Evolutionary conservation across 2,113 vertebrate genomes (phyloP), one percentile per base, ranked within the genome.

Genomic region (Pionites leucogaster): DNA sequence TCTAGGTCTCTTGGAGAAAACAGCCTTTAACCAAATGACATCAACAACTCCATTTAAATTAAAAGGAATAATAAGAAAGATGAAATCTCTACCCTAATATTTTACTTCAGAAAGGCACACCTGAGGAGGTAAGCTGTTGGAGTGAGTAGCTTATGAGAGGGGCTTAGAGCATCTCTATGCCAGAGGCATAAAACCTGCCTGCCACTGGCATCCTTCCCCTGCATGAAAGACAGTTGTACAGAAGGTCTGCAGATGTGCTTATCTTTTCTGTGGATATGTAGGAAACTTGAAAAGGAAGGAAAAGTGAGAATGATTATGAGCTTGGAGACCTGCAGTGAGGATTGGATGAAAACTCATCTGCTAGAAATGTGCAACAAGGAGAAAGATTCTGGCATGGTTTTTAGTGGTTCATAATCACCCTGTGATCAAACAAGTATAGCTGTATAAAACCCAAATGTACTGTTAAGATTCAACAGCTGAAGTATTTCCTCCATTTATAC

Each of bases 391-490:
- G 49, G 16, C 0, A 1, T 74, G 64, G 24, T 57, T 49, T 74
- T 92, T 50, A 27, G 49, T 27, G 49, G 24, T 50, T 50, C 49
- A 50, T 50, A 50, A 50, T 50, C 49, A 25, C 8, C 49, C 49
- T 50, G 49, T 50, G 49, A 25, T 50, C 49, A 50, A 87, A 86
- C 9, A 17, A 53, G n/a, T 67, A 41, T 37, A 22, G 64, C 69
- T 89, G 33, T 53, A 17, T 82, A 39, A 92, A 93, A 90, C 10
- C 27, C 42, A 82, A 94, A 82, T 46, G 90, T 59, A 37, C 28
- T 33, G 37, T 92, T 63, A 65, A 84, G 69, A 68, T 90, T 65
- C 57, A 91, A 57, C 44, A 87, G 78, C 64, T 82, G 49, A 87
- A 82, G 68, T 47, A 22, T 91, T 86, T 88, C 68, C 19, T 86